phyloP scores from a whole-genome alignment of 1,140 invertebrate species.

The Heliconius hewitsoni region DNA sequence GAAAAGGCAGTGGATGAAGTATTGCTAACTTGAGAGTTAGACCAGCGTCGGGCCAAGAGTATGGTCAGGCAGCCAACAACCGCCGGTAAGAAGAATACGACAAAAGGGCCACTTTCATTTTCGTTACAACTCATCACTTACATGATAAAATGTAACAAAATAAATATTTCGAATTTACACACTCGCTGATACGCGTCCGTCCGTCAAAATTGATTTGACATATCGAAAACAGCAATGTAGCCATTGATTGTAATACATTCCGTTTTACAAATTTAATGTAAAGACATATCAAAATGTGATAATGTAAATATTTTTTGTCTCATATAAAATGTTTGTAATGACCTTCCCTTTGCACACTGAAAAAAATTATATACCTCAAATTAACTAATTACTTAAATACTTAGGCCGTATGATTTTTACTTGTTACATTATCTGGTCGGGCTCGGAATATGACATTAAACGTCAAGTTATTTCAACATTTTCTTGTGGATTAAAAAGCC shows the following conservation, averaged over 20 bases:
- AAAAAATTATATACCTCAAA: too few species aligned
- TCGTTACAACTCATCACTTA: constrained; percentile 82
- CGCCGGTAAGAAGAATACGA: constrained; percentile 80
- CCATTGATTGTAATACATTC: background rate
- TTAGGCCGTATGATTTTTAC: too few species aligned
- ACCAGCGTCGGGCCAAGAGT: constrained; percentile 77
- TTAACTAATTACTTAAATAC: too few species aligned
- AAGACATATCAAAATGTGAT: too few species aligned
- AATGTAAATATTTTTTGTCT: too few species aligned
- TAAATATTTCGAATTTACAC: constrained; percentile 49
- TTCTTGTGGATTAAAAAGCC: background rate
- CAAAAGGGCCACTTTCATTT: constrained; percentile 81
- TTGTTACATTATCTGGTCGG: background rate
- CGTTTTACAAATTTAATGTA: background rate
- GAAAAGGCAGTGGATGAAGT: constrained; percentile 76
- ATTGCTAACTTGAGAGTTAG: constrained; percentile 69
- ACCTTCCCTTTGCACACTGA: too few species aligned
- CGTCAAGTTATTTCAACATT: background rate
- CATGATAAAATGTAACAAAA: constrained; percentile 75
- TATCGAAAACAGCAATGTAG: constrained; percentile 21
- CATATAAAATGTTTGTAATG: too few species aligned
- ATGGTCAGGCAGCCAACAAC: constrained; percentile 78
- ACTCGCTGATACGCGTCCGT: constrained; percentile 32
- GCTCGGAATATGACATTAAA: background rate
- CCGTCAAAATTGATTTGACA: constrained; percentile 31